phyloP scores from a whole-genome alignment of 2,888 invertebrate species.

The Hirtodrosophila cameraria region DNA sequence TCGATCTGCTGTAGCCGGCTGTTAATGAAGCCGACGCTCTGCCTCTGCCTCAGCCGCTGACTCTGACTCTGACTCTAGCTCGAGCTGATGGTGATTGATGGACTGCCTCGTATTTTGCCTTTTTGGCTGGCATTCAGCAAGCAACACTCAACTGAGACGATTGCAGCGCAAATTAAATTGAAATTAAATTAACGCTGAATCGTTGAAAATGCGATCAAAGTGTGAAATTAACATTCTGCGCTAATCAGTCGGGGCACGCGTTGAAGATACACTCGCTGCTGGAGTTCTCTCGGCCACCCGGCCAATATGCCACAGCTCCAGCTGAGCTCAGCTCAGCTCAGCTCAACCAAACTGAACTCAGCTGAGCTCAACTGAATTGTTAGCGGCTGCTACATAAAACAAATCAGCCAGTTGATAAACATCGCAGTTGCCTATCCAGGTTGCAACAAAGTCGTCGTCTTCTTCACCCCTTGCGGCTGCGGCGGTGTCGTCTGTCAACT shows the following conservation, averaged over 20 bases:
- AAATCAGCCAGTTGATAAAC: constrained; percentile 64
- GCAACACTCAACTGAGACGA: constrained; percentile 14
- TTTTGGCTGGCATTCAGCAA: not conserved
- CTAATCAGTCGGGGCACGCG: constrained; percentile 76
- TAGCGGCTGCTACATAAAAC: constrained; percentile 52
- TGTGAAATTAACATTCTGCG: constrained; percentile 80
- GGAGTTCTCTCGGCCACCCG: constrained; percentile 27
- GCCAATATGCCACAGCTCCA: constrained; percentile 29
- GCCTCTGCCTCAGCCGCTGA: not conserved
- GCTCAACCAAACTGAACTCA: constrained; percentile 4
- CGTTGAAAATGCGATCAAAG: constrained; percentile 77
- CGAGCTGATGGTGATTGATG: constrained; percentile 65
- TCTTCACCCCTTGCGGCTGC: constrained; percentile 20
- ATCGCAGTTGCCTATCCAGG: constrained; percentile 47
- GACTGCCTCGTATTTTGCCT: constrained; percentile 39
- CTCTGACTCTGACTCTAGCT: not conserved
- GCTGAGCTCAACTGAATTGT: constrained; percentile 15
- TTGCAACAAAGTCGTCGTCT: constrained; percentile 15
- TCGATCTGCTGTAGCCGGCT: constrained; percentile 24
- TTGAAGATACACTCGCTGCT: constrained; percentile 30
- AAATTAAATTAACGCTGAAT: constrained; percentile 77
- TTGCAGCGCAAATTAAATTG: constrained; percentile 72
- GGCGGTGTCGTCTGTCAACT: constrained; percentile 35
- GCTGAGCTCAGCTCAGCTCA: constrained; percentile 25
- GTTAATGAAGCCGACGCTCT: constrained; percentile 67